Percentiles rank a stretch among this genome's conserved stretches.
Evolutionary conservation across 2,797 vertebrate genomes (phyloP).

Genomic region (Pseudocheirus occidentalis): DNA sequence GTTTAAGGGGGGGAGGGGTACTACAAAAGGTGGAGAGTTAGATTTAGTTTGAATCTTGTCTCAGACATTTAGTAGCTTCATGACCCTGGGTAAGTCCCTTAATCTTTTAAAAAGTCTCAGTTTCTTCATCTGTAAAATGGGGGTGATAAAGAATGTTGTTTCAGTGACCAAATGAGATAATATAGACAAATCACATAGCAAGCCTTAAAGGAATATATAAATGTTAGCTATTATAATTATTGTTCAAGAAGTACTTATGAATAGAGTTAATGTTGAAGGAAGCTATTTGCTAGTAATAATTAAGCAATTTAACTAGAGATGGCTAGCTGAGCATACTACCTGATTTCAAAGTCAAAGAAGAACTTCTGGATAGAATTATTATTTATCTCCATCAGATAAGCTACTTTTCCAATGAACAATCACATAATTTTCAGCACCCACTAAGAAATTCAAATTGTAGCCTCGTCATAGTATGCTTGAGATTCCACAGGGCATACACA

Average conservation of each 20-base stretch:
- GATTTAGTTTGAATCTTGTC: not conserved
- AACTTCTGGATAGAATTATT: not conserved
- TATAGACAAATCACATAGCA: not conserved
- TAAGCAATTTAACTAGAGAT: not conserved
- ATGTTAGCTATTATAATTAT: not conserved
- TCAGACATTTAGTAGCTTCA: not conserved
- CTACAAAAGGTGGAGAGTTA: not conserved
- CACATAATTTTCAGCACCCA: not conserved
- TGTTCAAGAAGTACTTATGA: slow-evolving; percentile 18
- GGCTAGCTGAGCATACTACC: not conserved
- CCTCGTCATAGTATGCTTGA: not conserved
- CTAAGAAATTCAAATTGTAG: not conserved
- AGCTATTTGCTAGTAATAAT: not conserved
- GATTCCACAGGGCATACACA: not conserved
- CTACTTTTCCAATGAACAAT: not conserved
- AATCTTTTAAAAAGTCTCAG: not conserved
- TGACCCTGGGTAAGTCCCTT: not conserved
- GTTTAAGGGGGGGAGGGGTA: not conserved
- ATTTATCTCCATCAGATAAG: not conserved
- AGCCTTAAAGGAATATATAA: not conserved
- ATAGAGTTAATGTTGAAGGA: not conserved
- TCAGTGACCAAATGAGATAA: not conserved
- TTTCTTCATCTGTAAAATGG: not conserved
- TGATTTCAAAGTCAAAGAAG: slow-evolving; percentile 28
- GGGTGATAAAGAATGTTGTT: not conserved